Evolutionary conservation across 1,140 invertebrate species (phyloP).

Genomic region (Temnothorax nylanderi): DNA sequence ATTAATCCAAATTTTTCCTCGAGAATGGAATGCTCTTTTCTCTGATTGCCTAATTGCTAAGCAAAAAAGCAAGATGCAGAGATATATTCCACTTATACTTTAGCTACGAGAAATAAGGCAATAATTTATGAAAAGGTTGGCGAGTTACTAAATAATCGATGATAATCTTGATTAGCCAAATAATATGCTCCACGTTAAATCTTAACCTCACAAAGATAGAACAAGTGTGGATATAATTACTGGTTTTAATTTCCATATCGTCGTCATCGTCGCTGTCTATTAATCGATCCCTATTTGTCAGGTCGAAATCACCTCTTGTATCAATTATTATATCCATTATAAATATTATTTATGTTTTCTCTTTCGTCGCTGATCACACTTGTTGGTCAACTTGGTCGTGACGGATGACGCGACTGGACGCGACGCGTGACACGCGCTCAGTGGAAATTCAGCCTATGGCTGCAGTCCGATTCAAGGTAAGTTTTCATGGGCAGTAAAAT

Average conservation of each 20-base stretch:
- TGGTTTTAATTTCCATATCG: slow-evolving; percentile 62
- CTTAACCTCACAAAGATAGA: slow-evolving; percentile 15
- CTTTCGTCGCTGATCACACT: neutral
- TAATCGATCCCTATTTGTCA: slow-evolving; percentile 57
- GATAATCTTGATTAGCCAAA: neutral
- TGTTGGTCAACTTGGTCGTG: too few relatives aligned
- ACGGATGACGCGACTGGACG: too few relatives aligned
- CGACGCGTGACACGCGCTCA: too few relatives aligned
- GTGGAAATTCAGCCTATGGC: too few relatives aligned
- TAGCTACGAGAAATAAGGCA: neutral
- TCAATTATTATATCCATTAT: slow-evolving; percentile 80
- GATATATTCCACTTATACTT: neutral
- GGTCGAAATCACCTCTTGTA: slow-evolving; percentile 71
- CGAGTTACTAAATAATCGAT: neutral
- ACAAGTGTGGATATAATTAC: slow-evolving; percentile 51
- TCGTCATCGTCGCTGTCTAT: slow-evolving; percentile 71
- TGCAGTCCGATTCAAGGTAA: too few relatives aligned
- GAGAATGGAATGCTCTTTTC: neutral
- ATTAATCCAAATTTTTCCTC: neutral
- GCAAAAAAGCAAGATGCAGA: neutral
- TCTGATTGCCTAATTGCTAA: neutral
- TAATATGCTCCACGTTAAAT: neutral
- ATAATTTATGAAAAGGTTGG: neutral
- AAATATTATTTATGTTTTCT: neutral
- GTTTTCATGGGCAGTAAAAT: too few relatives aligned